Base-by-base conservation (phyloP, 2,113 vertebrate genomes). In the Phalacrocorax brasilianus region DNA sequence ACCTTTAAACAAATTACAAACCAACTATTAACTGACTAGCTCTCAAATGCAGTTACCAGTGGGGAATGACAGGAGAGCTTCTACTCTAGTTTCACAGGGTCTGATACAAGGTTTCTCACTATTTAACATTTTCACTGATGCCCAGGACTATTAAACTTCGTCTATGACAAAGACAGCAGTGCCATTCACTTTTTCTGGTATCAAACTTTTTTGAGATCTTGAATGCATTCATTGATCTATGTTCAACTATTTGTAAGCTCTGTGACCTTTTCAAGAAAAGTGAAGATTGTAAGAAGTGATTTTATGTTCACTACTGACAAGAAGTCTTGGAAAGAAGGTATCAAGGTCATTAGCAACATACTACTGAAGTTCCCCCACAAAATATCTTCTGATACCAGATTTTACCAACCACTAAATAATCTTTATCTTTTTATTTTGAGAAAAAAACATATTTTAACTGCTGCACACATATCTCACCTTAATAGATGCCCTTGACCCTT, bases 241-340 rank as follows among this genome's bases (percentile, higher is more conserved):
- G 8, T 28, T 50, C 19, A 91, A 75, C 52, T 52, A 62, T 40
- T 70, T 28, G 15, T 53, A 55, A 86, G 18, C 4, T n/a, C 18
- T 12, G 3, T 22, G 12, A 47, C 8, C 5, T 55, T 88, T 86
- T 70, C 6, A 70, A 65, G 33, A 26, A 16, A 40, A 68, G 5
- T 12, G 5, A 19, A 76, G 16, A 42, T 40, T 45, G 0, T n/a
- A 40, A 67, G 30, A 84, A 56, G 24, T 44, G 12, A 0, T 1
- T 77, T 44, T 68, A 10, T 26, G 8, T 45, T 72, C 9, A 8
- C 35, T 79, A 11, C 18, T 76, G 40, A 79, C 16, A 35, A 50
- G 26, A 28, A 73, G 14, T 1, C 10, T 72, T 56, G 2, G 14
- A 42, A 81, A 73, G 21, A 62, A 42, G 9, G 1, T 42, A 33